phyloP scores from a whole-genome alignment of 2,797 vertebrate genomes.

The Thamnophis elegans region DNA sequence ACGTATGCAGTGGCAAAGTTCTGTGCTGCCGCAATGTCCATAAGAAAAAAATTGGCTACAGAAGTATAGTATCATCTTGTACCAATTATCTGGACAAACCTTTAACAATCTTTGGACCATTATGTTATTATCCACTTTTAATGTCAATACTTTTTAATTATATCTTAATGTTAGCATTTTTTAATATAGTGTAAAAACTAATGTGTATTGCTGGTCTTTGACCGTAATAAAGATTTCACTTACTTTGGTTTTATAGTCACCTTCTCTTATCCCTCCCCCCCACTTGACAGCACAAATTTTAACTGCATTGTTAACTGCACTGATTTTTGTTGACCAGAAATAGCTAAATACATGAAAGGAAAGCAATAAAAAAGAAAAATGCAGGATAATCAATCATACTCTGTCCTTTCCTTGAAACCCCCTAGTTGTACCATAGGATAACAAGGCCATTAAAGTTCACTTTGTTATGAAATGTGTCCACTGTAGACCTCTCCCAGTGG shows the following conservation, averaged over 20 bases:
- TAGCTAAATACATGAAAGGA: background rate
- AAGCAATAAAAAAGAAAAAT: background rate
- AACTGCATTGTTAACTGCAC: slow-evolving; percentile 21
- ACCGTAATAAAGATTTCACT: too few relatives aligned
- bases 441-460: background rate
- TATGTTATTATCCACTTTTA: too few relatives aligned
- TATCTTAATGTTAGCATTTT: too few relatives aligned
- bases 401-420: background rate
- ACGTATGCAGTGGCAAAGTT: too few relatives aligned
- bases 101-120: too few relatives aligned
- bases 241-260: slow-evolving; percentile 35
- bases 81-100: too few relatives aligned
- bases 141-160: too few relatives aligned
- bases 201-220: too few relatives aligned
- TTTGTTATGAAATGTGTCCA: background rate
- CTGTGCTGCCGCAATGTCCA: too few relatives aligned
- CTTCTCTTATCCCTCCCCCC: background rate
- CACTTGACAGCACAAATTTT: slow-evolving; percentile 16
- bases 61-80: too few relatives aligned
- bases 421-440: background rate
- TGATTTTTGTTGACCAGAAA: slow-evolving; percentile 20
- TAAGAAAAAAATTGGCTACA: too few relatives aligned
- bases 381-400: background rate
- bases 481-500: background rate
- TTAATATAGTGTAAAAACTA: too few relatives aligned